phyloP scores from a whole-genome alignment of 2,113 vertebrate species.

The Heliornis fulica region DNA sequence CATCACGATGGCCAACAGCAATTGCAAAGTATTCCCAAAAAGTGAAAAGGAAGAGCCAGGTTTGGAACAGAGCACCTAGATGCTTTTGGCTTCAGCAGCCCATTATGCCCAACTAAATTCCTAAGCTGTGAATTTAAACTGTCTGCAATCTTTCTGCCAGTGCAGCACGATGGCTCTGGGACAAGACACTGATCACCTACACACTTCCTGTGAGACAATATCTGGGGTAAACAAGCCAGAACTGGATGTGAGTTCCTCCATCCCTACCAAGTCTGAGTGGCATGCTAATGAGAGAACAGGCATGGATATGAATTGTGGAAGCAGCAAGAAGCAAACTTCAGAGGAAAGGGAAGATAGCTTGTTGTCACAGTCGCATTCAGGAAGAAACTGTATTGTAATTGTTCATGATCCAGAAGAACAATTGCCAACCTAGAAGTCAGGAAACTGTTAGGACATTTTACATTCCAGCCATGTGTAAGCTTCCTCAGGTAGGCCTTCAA shows the following conservation, averaged over 20 bases:
- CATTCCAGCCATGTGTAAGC: fast-evolving
- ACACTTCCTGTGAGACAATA: background rate
- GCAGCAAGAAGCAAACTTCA: background rate
- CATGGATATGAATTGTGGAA: background rate
- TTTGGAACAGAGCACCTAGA: background rate
- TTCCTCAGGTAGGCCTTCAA: background rate
- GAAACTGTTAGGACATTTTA: background rate
- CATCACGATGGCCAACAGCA: background rate
- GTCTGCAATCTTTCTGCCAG: background rate
- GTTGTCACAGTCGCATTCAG: background rate
- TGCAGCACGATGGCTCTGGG: background rate
- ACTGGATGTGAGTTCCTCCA: background rate
- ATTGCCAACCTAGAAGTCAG: background rate
- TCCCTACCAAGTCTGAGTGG: background rate
- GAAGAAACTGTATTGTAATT: background rate
- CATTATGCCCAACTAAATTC: background rate
- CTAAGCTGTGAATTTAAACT: background rate
- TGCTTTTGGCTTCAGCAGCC: background rate
- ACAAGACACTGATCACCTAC: background rate
- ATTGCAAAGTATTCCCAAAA: background rate
- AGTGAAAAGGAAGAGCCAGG: background rate
- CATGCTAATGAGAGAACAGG: background rate
- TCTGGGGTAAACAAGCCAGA: background rate
- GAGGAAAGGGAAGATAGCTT: background rate
- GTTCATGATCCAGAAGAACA: background rate